These are phyloP conservation scores for Agelaius phoeniceus DNA, from an alignment of 2,113 vertebrate genomes.

Conservation along the genomic window DNA sequence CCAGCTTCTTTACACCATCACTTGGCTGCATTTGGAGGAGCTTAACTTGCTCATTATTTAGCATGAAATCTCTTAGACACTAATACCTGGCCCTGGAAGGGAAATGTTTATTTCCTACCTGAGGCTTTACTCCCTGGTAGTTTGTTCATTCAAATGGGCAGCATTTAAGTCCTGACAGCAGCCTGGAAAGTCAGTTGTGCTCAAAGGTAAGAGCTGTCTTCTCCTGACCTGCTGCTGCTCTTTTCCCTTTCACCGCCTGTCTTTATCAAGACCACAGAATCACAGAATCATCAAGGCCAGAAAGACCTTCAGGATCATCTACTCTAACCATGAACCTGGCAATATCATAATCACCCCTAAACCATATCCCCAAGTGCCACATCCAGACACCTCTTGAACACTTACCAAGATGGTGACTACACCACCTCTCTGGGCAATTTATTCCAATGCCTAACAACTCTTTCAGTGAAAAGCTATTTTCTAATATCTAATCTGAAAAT, in stretches of 20 bases:
- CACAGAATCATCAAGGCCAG: no score
- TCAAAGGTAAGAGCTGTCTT: neutral
- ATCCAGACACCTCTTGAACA: neutral
- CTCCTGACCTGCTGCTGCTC: neutral
- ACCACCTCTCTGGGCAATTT: neutral
- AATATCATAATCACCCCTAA: neutral
- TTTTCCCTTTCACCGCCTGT: neutral
- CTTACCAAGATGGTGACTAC: no score
- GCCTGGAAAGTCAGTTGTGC: neutral
- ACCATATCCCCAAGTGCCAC: neutral
- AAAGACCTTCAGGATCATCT: neutral
- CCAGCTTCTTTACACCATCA: neutral
- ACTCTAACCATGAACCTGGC: neutral
- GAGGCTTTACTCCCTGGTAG: neutral
- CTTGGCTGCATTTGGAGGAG: neutral
- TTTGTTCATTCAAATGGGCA: neutral
- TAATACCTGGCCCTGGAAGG: neutral
- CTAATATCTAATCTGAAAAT: neutral
- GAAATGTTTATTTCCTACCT: neutral
- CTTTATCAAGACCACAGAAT: neutral
- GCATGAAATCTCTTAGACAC: neutral
- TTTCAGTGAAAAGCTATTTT: neutral
- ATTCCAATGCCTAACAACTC: neutral
- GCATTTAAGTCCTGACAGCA: neutral
- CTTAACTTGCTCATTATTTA: neutral